phyloP scores from a whole-genome alignment of 1,140 invertebrate genomes.

The Brachionus rubens region DNA sequence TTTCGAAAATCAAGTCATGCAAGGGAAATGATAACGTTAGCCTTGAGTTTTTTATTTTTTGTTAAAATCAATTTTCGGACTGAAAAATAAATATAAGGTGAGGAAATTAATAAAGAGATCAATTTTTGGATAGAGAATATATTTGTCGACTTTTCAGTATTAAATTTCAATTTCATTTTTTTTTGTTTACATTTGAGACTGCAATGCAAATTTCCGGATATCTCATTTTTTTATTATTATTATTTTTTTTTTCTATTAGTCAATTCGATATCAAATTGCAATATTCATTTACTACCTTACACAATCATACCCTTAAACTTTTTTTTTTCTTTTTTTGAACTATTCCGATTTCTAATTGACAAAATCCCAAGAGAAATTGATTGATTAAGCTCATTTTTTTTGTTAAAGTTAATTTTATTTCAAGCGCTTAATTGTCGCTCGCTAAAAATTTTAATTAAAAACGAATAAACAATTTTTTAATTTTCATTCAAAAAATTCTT shows the following conservation, averaged over 20 bases:
- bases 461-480: no score
- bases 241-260: conserved; percentile 19
- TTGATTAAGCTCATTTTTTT: no score
- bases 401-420: no score
- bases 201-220: conserved; percentile 30
- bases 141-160: neutral
- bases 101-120: conserved; percentile 11
- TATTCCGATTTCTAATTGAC: no score
- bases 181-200: conserved; percentile 36
- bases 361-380: no score
- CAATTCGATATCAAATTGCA: neutral
- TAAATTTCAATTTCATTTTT: conserved; percentile 11
- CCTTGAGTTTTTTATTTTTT: no score
- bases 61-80: neutral
- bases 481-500: no score
- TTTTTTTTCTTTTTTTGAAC: no score
- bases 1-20: no score
- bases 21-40: no score
- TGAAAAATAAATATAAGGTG: conserved; percentile 3
- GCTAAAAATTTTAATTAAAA: no score
- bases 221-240: conserved; percentile 31
- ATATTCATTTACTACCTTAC: neutral
- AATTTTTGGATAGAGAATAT: conserved; percentile 31
- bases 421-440: no score
- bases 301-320: neutral